Percentiles rank a stretch among this genome's conserved stretches.
These are phyloP conservation scores for Mesodorylaimus sp. DNA, from an alignment of 2,888 invertebrate genomes.

Conservation along the genomic window DNA sequence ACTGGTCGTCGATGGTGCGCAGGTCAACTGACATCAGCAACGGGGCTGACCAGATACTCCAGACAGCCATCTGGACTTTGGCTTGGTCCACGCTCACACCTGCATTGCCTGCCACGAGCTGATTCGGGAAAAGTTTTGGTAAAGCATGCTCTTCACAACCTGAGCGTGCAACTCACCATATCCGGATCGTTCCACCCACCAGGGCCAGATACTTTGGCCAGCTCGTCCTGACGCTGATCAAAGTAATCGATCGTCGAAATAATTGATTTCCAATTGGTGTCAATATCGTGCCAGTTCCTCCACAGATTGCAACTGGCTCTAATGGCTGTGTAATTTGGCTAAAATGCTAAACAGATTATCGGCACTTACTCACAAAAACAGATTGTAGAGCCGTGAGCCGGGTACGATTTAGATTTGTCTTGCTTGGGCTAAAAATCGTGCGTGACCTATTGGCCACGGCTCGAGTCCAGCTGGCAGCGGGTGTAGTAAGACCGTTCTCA, in stretches of 20 bases:
- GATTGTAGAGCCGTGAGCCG: too few species aligned
- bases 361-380: too few species aligned
- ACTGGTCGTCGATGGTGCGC: slow-evolving; percentile 63
- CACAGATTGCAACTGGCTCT: slow-evolving; percentile 75
- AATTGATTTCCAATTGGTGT: slow-evolving; percentile 81
- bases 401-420: too few species aligned
- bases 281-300: slow-evolving; percentile 86
- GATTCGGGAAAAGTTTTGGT: slow-evolving; percentile 15
- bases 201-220: slow-evolving; percentile 75
- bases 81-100: slow-evolving; percentile 64
- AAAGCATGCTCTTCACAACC: too few species aligned
- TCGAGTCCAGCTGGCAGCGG: too few species aligned
- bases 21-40: slow-evolving; percentile 87
- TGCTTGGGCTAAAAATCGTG: too few species aligned
- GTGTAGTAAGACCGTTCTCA: too few species aligned
- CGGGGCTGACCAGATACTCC: slow-evolving; percentile 85
- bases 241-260: slow-evolving; percentile 82
- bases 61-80: slow-evolving; percentile 84
- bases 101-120: slow-evolving; percentile 82
- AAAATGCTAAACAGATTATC: too few species aligned
- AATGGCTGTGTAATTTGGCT: slow-evolving; percentile 72
- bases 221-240: slow-evolving; percentile 72
- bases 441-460: too few species aligned
- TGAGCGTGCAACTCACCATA: slow-evolving; percentile 56
- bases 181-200: slow-evolving; percentile 96